phyloP scores from a whole-genome alignment of 2,888 invertebrate species.

The Cerastis leucographa region DNA sequence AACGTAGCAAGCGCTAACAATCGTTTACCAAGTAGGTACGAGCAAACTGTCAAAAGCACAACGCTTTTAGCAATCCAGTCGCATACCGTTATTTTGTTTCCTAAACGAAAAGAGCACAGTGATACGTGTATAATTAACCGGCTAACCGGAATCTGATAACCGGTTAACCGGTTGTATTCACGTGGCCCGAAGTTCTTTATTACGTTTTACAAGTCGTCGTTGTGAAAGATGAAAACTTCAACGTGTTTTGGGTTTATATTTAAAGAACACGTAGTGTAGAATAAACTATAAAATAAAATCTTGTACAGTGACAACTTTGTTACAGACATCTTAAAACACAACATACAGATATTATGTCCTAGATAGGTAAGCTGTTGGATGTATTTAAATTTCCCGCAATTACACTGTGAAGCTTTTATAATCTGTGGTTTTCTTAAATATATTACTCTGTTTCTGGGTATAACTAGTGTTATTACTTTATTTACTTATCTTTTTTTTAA shows the following conservation, averaged over 20 bases:
- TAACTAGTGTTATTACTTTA: too few species aligned
- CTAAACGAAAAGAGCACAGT: slow-evolving; percentile 38
- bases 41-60: slow-evolving; percentile 29
- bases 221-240: slow-evolving; percentile 22
- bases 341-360: too few species aligned
- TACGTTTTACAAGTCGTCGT: slow-evolving; percentile 17
- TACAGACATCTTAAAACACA: too few species aligned
- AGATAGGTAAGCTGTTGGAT: too few species aligned
- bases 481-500: too few species aligned
- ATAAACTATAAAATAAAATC: too few species aligned
- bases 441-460: too few species aligned
- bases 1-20: background rate
- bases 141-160: slow-evolving; percentile 18
- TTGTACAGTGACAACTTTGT: too few species aligned
- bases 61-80: slow-evolving; percentile 24
- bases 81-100: slow-evolving; percentile 4
- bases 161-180: slow-evolving; percentile 20
- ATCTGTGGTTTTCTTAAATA: too few species aligned
- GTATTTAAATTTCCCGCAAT: too few species aligned
- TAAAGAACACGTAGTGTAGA: slow-evolving; percentile 6
- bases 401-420: too few species aligned
- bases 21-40: background rate
- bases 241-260: slow-evolving; percentile 14
- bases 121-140: slow-evolving; percentile 55
- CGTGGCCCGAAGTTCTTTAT: slow-evolving; percentile 19